These are phyloP conservation scores for Calameuta pallipes DNA, from an alignment of 2,888 invertebrate species.

Conservation along the genomic window DNA sequence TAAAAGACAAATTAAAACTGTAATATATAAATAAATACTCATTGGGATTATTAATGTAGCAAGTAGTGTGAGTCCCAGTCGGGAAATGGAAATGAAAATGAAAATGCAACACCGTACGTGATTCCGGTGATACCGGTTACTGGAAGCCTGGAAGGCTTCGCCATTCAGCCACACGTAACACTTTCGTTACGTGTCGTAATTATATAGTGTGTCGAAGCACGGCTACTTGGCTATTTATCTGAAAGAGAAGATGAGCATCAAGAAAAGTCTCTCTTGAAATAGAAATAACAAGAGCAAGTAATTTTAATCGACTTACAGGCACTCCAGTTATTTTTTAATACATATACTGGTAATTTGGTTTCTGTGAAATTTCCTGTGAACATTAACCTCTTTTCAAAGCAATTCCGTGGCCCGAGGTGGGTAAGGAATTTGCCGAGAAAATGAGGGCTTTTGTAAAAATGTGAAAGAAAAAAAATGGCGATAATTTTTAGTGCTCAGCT, in stretches of 20 bases:
- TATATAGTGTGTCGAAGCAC: slow-evolving; percentile 37
- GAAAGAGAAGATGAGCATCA: slow-evolving; percentile 39
- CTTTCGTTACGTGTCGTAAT: slow-evolving; percentile 43
- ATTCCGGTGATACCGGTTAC: neutral
- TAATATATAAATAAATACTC: no score
- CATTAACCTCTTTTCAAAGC: neutral
- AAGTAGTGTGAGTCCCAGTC: no score
- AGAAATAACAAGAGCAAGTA: neutral
- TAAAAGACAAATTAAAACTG: neutral
- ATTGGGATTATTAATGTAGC: neutral
- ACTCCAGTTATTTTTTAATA: neutral
- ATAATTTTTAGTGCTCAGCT: neutral
- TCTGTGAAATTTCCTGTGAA: no score
- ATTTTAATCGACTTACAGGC: neutral
- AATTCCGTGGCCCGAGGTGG: neutral
- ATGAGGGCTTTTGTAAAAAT: neutral
- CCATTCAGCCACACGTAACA: slow-evolving; percentile 31
- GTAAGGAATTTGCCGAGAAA: neutral
- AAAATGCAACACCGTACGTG: neutral
- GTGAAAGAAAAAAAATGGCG: neutral
- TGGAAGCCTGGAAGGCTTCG: neutral
- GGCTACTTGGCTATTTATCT: slow-evolving; percentile 36
- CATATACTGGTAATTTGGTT: neutral
- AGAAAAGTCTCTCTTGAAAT: slow-evolving; percentile 23
- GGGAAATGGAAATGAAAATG: no score